Base-by-base conservation (phyloP, 2,797 vertebrate genomes). In the Pseudomugil gertrudae region DNA sequence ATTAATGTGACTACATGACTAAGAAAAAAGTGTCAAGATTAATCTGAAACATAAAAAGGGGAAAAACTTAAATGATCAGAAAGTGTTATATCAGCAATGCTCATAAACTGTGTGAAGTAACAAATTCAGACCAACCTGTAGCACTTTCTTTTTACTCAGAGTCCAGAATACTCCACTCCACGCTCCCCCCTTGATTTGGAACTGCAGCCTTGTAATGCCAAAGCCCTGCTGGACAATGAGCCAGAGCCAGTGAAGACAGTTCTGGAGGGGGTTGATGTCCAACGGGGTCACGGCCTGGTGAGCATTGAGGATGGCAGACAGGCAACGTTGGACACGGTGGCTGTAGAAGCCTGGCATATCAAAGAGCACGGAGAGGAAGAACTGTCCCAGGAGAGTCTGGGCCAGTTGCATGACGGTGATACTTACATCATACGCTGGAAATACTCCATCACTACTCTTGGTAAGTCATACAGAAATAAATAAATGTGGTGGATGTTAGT, bases 361-460 rank as follows among this genome's bases (percentile, higher is more conserved):
- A 90, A 82, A 14, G 94, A 95, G 87, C 93, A 94, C 26, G 84
- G 92, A 0, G 93, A 95, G 67, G 93, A 92, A 71, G 91, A 92
- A 40, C 66, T 95, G 57, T 88, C 92, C 0, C 4, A 71, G 9
- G 90, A 86, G 67, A 94, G 92, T 35, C 69, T 93, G 70, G 93
- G 93, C 15, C 94, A 95, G 50, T 84, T 95, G 9, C 94, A 95
- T 3, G 89, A 95, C 74, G 85, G 78, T 0, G 93, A 95, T 58
- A 88, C 94, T 24, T 95, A 95, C 72, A 89, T 95, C 84, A 88
- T 95, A 64, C 93, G 94, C 47, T 95, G 94, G 94, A 95, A 93
- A 63, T 95, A 95, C 84, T 94, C 93, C 0, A 74, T 94, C 84
- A 94, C 93, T 74, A 93, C 92, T 0, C 88, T 95, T 0, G 94